These are phyloP conservation scores for Semibalanus balanoides DNA, from an alignment of 1,140 invertebrate genomes.

Conservation along the genomic window DNA sequence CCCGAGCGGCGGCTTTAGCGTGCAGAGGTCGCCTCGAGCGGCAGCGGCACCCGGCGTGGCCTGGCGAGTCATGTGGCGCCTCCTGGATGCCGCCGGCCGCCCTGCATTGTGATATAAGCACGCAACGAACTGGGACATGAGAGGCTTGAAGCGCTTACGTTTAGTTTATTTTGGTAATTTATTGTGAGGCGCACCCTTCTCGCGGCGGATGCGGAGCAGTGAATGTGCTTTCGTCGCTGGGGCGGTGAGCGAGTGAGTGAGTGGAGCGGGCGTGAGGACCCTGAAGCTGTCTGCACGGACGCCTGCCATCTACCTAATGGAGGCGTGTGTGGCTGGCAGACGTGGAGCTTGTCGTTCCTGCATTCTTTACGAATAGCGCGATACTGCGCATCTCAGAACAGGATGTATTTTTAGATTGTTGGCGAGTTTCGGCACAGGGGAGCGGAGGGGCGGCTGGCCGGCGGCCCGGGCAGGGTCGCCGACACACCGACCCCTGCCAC, in stretches of 20 bases:
- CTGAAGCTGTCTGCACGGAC: no score
- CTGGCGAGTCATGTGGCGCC: not conserved
- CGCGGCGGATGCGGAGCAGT: not conserved
- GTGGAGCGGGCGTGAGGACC: not conserved
- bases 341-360: not conserved
- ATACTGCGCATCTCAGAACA: not conserved
- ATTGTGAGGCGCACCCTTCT: not conserved
- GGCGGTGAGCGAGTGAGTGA: not conserved
- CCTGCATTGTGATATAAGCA: not conserved
- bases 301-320: no score
- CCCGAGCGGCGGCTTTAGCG: no score
- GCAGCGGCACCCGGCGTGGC: not conserved
- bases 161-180: slow-evolving; percentile 1
- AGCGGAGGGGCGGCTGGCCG: not conserved
- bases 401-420: not conserved
- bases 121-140: not conserved
- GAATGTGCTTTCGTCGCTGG: not conserved
- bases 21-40: no score
- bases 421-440: no score
- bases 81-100: no score
- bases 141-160: not conserved
- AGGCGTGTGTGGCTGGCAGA: not conserved
- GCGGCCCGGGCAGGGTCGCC: not conserved
- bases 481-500: no score
- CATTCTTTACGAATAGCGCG: not conserved